Evolutionary conservation across 2,888 invertebrate species (phyloP), one percentile per base, ranked within the genome.

Genomic region (Trichogramma evanescens): DNA sequence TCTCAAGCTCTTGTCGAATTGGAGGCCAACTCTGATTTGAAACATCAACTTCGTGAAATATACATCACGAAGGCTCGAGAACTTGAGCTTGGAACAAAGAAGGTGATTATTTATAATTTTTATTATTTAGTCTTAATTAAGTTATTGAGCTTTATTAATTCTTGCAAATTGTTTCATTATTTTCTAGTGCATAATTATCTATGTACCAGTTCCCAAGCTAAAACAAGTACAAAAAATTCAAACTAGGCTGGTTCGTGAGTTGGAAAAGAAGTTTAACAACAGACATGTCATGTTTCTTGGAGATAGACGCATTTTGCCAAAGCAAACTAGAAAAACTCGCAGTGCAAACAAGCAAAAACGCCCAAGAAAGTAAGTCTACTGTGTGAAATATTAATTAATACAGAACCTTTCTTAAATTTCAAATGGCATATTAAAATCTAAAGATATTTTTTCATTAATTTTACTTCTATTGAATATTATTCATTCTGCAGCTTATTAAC

Each of bases 181-280:
- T 50, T 86, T 86, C 13, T 80, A 93, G 93, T 93, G 94, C 57
- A 92, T 98, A 79, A 94, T 99, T 77, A 95, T 99, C 80, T 97
- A 95, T 78, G 98, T 99, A 73, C 99, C 99, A 64, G 96, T 97
- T 83, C 98, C 98, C 65, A 97, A 97, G 81, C 83, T 98, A 81
- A 94, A 92, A 81, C 88, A 89, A 63, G 99, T 96, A 86, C 98
- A 99, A 81, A 98, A 97, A 81, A 91, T 99, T 71, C 98, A 99
- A 81, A 91, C 91, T 67, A 86, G 96, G 69, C 83, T 99, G 73
- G 97, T 99, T 50, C 88, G 98, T 72, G 99, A 99, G 79, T 81
- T 99, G 75, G 99, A 99, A 80, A 99, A 99, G 88, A 99, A 99
- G 79, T 97, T 99, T 83, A 95, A 95, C 73, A 98, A 98, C 66